phyloP scores from a whole-genome alignment of 1,140 invertebrate genomes.

The Contarinia nasturtii region DNA sequence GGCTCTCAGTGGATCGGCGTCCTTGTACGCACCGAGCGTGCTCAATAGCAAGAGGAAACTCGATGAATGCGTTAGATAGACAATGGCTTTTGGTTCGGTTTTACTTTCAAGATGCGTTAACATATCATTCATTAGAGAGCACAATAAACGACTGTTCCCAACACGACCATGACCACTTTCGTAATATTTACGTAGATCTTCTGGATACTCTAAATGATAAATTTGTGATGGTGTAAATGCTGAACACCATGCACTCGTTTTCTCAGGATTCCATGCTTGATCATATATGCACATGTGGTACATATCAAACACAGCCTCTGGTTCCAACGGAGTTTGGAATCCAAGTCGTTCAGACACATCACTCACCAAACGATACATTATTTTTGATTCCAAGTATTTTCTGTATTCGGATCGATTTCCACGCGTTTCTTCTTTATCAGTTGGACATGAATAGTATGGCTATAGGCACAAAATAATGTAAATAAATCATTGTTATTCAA shows the following conservation, averaged over 20 bases:
- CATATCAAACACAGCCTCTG: slow-evolving; percentile 12
- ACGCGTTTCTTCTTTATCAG: slow-evolving; percentile 11
- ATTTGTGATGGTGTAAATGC: slow-evolving; percentile 34
- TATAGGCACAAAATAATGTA: slow-evolving; percentile 30
- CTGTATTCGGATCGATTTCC: slow-evolving; percentile 14
- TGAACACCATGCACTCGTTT: slow-evolving; percentile 45
- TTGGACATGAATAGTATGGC: slow-evolving; percentile 24
- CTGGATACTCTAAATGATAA: slow-evolving; percentile 36
- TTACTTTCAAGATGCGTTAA: slow-evolving; percentile 24
- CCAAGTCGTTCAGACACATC: slow-evolving; percentile 17
- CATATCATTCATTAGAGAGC: slow-evolving; percentile 37
- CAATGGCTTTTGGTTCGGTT: slow-evolving; percentile 28
- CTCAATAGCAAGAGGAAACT: slow-evolving; percentile 36
- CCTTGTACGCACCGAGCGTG: slow-evolving; percentile 41
- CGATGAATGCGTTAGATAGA: slow-evolving; percentile 48
- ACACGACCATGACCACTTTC: slow-evolving; percentile 35
- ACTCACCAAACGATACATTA: slow-evolving; percentile 13
- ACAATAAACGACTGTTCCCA: slow-evolving; percentile 33
- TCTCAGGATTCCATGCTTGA: slow-evolving; percentile 35
- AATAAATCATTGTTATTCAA: too few relatives aligned
- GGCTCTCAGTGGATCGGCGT: slow-evolving; percentile 34
- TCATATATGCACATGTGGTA: slow-evolving; percentile 51
- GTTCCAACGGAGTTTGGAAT: not conserved
- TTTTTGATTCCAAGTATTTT: slow-evolving; percentile 9
- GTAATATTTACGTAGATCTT: slow-evolving; percentile 44